A percentile compares a stretch with the other conserved stretches of the same genome.
Conservation (phyloP, 2,888 invertebrate species). For the Eupithecia pulchellata region DNA sequence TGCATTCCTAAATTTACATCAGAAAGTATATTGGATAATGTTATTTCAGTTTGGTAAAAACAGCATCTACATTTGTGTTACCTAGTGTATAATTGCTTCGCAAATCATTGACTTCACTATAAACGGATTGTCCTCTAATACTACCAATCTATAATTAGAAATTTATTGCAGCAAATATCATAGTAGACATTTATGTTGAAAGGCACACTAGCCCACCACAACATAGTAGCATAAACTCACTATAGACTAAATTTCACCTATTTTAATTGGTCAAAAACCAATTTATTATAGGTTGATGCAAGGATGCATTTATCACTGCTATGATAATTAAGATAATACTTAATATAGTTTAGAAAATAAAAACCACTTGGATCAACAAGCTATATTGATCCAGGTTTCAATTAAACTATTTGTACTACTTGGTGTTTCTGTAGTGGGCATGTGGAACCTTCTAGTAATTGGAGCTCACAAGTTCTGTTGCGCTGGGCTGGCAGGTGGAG, state of each 20-base stretch:
- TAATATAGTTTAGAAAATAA: conserved; percentile 17
- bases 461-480: conserved; percentile 81
- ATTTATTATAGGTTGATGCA: conserved; percentile 23
- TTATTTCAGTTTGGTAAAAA: neutral
- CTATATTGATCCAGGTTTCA: conserved; percentile 32
- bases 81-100: conserved; percentile 40
- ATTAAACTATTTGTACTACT: conserved; percentile 51
- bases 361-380: conserved; percentile 20
- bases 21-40: neutral
- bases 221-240: conserved; percentile 23
- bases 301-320: conserved; percentile 12
- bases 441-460: conserved; percentile 54
- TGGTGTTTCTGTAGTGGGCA: conserved; percentile 61
- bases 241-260: conserved; percentile 16
- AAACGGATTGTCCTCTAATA: conserved; percentile 31
- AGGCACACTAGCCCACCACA: conserved; percentile 38
- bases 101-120: conserved; percentile 28
- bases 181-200: conserved; percentile 26
- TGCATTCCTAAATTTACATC: neutral
- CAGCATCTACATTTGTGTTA: conserved; percentile 13
- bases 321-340: conserved; percentile 25
- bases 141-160: conserved; percentile 26
- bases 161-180: conserved; percentile 31
- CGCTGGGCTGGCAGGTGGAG: conserved; percentile 79
- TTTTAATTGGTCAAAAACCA: conserved; percentile 10